These are phyloP conservation scores for Drosophila yakuba DNA, from an alignment of 1,140 invertebrate genomes.

Conservation along the genomic window DNA sequence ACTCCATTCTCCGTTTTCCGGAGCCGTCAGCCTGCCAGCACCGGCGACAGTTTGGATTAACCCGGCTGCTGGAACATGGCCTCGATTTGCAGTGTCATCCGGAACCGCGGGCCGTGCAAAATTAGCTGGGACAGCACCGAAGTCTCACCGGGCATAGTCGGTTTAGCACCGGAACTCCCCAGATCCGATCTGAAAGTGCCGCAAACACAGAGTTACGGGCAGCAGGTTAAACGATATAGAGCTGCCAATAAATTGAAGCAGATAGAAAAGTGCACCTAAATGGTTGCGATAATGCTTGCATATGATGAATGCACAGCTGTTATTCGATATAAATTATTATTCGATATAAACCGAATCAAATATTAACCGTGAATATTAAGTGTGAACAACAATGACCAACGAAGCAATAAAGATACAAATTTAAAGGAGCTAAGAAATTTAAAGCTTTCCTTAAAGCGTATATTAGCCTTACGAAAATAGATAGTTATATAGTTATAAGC, in stretches of 20 bases:
- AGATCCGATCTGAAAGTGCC: neutral
- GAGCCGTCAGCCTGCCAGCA: conserved; percentile 14
- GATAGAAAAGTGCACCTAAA: neutral
- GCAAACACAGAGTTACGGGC: neutral
- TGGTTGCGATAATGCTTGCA: neutral
- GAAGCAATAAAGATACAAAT: too few relatives aligned
- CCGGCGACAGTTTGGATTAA: conserved; percentile 46
- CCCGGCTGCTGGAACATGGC: conserved; percentile 3
- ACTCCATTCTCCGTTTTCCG: neutral
- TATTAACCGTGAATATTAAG: too few relatives aligned
- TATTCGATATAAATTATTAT: too few relatives aligned
- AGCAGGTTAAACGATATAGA: neutral
- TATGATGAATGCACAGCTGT: neutral
- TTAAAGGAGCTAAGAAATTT: too few relatives aligned
- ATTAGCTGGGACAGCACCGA: neutral
- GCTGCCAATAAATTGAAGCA: neutral
- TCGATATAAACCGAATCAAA: too few relatives aligned
- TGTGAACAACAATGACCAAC: too few relatives aligned
- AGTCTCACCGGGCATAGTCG: neutral
- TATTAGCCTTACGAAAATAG: too few relatives aligned
- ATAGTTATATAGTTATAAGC: too few relatives aligned
- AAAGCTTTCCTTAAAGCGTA: too few relatives aligned
- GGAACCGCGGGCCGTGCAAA: conserved; percentile 5
- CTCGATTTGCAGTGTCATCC: conserved; percentile 4
- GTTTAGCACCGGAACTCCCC: neutral